phyloP scores from a whole-genome alignment of 2,797 vertebrate species.

The Adelosebastes latens region DNA sequence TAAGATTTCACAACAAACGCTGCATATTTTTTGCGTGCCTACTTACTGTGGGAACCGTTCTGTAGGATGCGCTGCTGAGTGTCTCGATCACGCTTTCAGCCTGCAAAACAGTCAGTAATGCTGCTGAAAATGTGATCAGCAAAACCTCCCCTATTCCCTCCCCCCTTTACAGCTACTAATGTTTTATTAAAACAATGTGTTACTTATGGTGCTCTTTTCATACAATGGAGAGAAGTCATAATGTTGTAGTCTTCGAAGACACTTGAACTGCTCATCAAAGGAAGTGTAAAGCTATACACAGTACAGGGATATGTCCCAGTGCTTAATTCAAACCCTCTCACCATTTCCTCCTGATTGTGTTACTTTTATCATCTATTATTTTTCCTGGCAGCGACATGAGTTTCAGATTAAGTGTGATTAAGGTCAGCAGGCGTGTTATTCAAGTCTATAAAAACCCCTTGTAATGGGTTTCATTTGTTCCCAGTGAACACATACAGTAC shows the following conservation, averaged over 20 bases:
- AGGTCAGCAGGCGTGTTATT: conserved; percentile 69
- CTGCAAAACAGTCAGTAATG: conserved; percentile 8
- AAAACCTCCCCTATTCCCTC: background rate
- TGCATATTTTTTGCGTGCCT: conserved; percentile 33
- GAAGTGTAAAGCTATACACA: conserved; percentile 37
- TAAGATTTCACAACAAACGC: conserved; percentile 65
- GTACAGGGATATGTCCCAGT: conserved; percentile 24
- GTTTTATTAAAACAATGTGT: conserved; percentile 60
- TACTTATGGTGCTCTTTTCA: conserved; percentile 38
- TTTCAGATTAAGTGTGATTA: conserved; percentile 76
- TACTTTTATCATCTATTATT: conserved; percentile 74
- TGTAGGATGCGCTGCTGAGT: conserved; percentile 2
- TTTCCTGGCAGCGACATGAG: conserved; percentile 64
- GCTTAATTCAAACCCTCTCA: conserved; percentile 49
- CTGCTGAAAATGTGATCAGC: conserved; percentile 37
- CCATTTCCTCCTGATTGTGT: conserved; percentile 70
- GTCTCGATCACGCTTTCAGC: conserved; percentile 16
- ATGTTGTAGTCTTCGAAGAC: conserved; percentile 60
- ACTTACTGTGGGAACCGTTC: conserved; percentile 27
- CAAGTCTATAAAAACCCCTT: conserved; percentile 62
- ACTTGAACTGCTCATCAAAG: conserved; percentile 52
- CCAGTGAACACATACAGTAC: conserved; percentile 34
- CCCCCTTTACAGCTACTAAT: conserved; percentile 14
- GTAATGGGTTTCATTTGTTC: conserved; percentile 65
- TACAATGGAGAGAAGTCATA: conserved; percentile 33